Percentiles rank a stretch among this genome's conserved stretches.
Conservation (phyloP, 2,113 vertebrate species). For the Triplophysa dalaica region DNA sequence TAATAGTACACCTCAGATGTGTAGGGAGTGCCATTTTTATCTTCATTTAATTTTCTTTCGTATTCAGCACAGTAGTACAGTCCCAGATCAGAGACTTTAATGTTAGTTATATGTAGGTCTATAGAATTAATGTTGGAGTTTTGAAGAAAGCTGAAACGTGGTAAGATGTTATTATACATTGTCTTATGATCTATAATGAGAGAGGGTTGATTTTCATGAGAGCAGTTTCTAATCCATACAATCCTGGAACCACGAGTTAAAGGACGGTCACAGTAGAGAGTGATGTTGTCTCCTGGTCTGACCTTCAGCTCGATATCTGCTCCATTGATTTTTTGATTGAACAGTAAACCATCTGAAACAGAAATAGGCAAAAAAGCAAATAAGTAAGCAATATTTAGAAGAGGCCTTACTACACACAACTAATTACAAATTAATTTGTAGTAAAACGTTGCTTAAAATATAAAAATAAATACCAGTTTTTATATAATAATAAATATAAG, state of each 20-base stretch:
- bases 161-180: too few relatives aligned
- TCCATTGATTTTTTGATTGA: slow-evolving; percentile 26
- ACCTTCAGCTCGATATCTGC: slow-evolving; percentile 34
- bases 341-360: slow-evolving; percentile 4
- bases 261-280: too few relatives aligned
- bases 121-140: too few relatives aligned
- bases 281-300: background rate
- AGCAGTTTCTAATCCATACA: too few relatives aligned
- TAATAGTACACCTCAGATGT: background rate
- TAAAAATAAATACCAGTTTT: background rate
- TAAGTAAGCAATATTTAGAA: too few relatives aligned
- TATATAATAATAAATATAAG: background rate
- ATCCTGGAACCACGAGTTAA: too few relatives aligned
- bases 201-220: slow-evolving; percentile 18
- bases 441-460: background rate
- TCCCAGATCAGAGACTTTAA: too few relatives aligned
- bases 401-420: background rate
- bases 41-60: too few relatives aligned
- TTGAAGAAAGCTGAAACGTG: too few relatives aligned
- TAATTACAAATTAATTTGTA: background rate
- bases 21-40: too few relatives aligned
- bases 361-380: background rate
- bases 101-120: too few relatives aligned
- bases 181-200: background rate
- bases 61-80: too few relatives aligned